These are phyloP conservation scores for Lasioglossum baleicum DNA, from an alignment of 1,140 invertebrate genomes.

Conservation along the genomic window DNA sequence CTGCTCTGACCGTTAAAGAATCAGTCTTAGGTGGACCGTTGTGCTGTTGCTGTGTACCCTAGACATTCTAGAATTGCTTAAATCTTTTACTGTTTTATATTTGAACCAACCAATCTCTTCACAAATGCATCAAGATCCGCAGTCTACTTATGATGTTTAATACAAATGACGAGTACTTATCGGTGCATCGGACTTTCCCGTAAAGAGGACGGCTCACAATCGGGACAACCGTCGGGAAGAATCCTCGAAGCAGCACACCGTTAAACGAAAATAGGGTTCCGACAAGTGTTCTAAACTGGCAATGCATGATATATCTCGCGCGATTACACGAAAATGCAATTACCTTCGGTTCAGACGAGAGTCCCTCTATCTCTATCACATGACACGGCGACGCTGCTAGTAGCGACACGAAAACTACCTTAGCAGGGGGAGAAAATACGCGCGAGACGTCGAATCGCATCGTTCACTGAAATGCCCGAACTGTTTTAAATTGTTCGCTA, in stretches of 20 bases:
- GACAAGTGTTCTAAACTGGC: background rate
- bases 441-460: constrained; percentile 5
- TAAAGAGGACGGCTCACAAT: background rate
- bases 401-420: constrained; percentile 43
- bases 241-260: no score
- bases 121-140: no score
- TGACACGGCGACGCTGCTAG: background rate
- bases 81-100: no score
- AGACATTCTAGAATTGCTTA: no score
- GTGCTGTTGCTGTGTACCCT: background rate
- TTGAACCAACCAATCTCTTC: no score
- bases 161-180: no score
- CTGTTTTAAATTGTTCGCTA: constrained; percentile 13
- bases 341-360: constrained; percentile 17
- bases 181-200: background rate
- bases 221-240: no score
- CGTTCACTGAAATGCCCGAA: background rate
- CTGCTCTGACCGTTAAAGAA: background rate
- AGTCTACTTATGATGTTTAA: no score
- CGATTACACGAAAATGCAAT: constrained; percentile 44
- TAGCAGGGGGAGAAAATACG: constrained; percentile 26
- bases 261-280: background rate
- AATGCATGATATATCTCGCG: constrained; percentile 34
- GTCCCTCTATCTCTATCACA: constrained; percentile 4
- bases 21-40: background rate